phyloP scores from a whole-genome alignment of 2,113 vertebrate species.

The Stigmatopora nigra region DNA sequence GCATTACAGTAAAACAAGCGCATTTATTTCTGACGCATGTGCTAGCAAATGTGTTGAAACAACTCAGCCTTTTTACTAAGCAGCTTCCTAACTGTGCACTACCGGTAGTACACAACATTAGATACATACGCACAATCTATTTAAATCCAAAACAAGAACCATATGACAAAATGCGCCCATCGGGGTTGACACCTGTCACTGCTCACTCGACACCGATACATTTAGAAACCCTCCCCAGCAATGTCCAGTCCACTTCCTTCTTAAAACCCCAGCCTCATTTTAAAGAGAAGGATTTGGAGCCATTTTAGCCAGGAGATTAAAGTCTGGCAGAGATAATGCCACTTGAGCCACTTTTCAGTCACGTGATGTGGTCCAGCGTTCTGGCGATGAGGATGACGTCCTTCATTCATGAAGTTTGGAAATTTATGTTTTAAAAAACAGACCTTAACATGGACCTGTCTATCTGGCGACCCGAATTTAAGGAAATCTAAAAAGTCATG shows the following conservation, averaged over 20 bases:
- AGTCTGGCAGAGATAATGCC: slow-evolving; percentile 52
- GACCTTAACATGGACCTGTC: too few relatives aligned
- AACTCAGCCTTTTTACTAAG: not conserved
- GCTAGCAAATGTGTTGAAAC: not conserved
- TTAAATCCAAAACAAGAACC: not conserved
- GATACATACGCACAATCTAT: not conserved
- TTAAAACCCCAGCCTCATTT: slow-evolving; percentile 35
- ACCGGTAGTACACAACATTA: not conserved
- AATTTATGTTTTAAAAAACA: slow-evolving; percentile 9
- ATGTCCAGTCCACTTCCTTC: slow-evolving; percentile 13
- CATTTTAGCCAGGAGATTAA: slow-evolving; percentile 55
- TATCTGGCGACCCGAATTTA: not conserved
- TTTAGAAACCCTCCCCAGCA: not conserved
- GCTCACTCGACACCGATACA: not conserved
- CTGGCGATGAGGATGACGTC: slow-evolving; percentile 52
- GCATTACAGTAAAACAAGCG: not conserved
- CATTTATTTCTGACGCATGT: not conserved
- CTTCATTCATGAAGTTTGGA: slow-evolving; percentile 41
- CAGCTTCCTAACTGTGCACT: not conserved
- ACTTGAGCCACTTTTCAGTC: slow-evolving; percentile 58
- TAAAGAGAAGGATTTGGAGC: slow-evolving; percentile 45
- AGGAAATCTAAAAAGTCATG: not conserved
- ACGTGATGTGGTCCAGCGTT: slow-evolving; percentile 51
- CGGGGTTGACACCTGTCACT: not conserved
- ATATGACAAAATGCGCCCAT: too few relatives aligned